Conservation (phyloP, 2,797 vertebrate species). For the Apogon talboti region DNA sequence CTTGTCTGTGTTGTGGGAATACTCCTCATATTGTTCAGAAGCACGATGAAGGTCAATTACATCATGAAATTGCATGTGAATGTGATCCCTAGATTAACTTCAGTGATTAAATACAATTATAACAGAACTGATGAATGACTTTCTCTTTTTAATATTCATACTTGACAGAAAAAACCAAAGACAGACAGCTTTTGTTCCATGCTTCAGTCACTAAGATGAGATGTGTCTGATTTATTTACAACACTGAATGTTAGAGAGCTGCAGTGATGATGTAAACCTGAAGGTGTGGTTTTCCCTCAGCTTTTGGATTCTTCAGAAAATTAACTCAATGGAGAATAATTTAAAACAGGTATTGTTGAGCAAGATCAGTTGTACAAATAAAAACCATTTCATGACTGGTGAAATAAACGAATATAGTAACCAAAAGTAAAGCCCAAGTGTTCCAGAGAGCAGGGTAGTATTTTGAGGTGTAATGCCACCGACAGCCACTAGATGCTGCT, state of each 20-base stretch:
- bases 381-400: no score
- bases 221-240: neutral
- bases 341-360: no score
- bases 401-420: no score
- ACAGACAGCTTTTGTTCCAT: neutral
- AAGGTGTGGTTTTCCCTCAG: no score
- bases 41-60: constrained; percentile 3
- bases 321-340: no score
- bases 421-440: no score
- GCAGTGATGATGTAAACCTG: no score
- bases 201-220: neutral
- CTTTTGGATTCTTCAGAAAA: no score
- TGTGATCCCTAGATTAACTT: neutral
- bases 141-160: constrained; percentile 16
- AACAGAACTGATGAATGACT: neutral
- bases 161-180: neutral
- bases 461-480: no score
- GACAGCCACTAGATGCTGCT: no score
- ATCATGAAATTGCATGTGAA: neutral
- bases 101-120: constrained; percentile 1
- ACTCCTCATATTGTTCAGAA: neutral
- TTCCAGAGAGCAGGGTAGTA: no score
- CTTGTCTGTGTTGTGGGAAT: neutral
- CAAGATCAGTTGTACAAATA: no score
- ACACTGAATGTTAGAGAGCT: neutral